phyloP scores from a whole-genome alignment of 2,888 invertebrate species.

The Monopis laevigella region DNA sequence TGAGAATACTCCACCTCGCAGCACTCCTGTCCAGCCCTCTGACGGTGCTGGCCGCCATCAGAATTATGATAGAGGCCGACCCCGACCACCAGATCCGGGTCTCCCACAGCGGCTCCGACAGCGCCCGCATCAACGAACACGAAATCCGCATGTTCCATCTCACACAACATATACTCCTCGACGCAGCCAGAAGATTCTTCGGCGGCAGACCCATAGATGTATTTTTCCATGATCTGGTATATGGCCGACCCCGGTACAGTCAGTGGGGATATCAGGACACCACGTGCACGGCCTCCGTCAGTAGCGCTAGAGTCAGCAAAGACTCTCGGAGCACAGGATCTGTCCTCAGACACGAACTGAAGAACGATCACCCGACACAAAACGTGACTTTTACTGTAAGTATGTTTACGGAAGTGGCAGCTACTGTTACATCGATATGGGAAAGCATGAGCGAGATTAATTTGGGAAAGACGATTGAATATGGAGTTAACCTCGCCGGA shows the following conservation, averaged over 20 bases:
- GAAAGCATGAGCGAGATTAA: neutral
- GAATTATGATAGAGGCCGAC: neutral
- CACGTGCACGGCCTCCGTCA: neutral
- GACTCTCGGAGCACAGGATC: neutral
- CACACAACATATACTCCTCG: neutral
- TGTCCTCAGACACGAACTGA: neutral
- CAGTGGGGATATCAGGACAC: neutral
- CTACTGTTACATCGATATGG: neutral
- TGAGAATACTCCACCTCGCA: too few species aligned
- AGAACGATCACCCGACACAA: neutral
- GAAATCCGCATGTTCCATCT: neutral
- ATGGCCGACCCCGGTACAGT: neutral
- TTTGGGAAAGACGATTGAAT: neutral
- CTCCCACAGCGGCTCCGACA: neutral
- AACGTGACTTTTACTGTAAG: neutral
- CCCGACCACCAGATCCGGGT: neutral
- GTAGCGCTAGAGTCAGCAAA: neutral
- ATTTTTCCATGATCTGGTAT: neutral
- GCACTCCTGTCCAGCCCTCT: too few species aligned
- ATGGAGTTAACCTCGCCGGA: neutral
- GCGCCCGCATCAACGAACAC: neutral
- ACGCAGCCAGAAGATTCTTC: neutral
- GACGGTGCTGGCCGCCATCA: neutral
- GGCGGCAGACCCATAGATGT: neutral
- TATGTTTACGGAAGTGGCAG: neutral